These are phyloP conservation scores for Otis tarda DNA, from an alignment of 2,113 vertebrate genomes.

Conservation along the genomic window DNA sequence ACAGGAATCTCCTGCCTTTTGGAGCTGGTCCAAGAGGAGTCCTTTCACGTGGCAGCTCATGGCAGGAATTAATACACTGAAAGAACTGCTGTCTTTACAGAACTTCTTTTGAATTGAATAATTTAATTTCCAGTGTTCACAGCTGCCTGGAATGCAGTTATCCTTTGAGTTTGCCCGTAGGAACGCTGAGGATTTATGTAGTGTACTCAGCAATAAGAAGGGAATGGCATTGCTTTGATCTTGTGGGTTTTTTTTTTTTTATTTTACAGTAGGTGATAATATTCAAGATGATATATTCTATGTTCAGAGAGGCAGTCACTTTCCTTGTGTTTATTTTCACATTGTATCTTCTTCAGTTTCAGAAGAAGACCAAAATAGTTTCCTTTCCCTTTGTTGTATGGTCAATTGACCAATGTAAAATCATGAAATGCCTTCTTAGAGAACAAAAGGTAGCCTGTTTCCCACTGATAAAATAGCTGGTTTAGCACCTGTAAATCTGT, in stretches of 20 bases:
- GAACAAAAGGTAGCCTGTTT: conserved; percentile 69
- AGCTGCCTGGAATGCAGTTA: background rate
- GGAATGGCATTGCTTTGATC: background rate
- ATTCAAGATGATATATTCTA: background rate
- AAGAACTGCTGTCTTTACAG: background rate
- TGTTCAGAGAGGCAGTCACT: background rate
- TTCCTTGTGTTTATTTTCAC: conserved; percentile 2
- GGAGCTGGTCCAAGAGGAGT: background rate
- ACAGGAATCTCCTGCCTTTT: background rate
- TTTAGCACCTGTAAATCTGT: conserved; percentile 75
- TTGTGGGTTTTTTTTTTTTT: background rate
- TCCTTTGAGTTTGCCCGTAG: background rate
- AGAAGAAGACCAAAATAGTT: background rate
- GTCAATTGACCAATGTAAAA: background rate
- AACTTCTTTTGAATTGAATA: background rate
- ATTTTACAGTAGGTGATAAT: background rate
- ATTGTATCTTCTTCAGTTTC: background rate
- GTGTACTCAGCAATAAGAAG: background rate
- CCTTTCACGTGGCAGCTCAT: background rate
- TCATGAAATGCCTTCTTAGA: background rate
- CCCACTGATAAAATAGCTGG: conserved; percentile 50
- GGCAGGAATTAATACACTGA: background rate
- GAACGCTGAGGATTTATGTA: background rate
- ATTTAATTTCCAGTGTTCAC: background rate
- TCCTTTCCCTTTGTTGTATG: background rate